Conservation (phyloP, 2,888 invertebrate species). For the Myathropa florea region DNA sequence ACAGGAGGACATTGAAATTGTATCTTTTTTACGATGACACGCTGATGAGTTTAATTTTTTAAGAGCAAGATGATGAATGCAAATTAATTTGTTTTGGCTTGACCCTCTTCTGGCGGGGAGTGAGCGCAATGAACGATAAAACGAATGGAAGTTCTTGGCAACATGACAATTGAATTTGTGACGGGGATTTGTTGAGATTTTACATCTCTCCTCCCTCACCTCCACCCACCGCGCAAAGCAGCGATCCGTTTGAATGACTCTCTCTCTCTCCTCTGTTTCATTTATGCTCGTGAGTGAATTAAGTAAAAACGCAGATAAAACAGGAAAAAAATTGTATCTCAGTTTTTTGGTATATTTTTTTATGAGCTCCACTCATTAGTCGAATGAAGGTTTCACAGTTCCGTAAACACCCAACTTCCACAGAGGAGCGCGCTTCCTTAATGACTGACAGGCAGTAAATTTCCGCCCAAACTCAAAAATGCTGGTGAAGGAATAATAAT, state of each 20-base stretch:
- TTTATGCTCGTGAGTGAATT: not conserved
- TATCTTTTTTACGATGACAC: slow-evolving; percentile 42
- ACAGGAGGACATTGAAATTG: slow-evolving; percentile 24
- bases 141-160: slow-evolving; percentile 2
- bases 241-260: not conserved
- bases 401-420: not conserved
- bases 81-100: slow-evolving; percentile 46
- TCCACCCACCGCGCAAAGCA: not conserved
- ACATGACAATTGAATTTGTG: slow-evolving; percentile 35
- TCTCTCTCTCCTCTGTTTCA: not conserved
- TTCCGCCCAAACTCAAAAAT: not conserved
- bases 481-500: not conserved
- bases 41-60: slow-evolving; percentile 27
- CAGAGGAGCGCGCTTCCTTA: not conserved
- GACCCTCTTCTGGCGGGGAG: not conserved
- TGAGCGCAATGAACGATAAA: not conserved
- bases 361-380: not conserved
- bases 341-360: too few species aligned
- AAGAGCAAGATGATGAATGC: slow-evolving; percentile 50
- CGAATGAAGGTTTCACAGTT: not conserved
- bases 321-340: not conserved
- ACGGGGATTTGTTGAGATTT: slow-evolving; percentile 15
- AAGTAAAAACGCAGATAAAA: not conserved
- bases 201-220: not conserved
- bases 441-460: not conserved